Evolutionary conservation across 2,797 vertebrate species (phyloP), one percentile per base, ranked within the genome.

Genomic region (Tympanoctomys barrerae): DNA sequence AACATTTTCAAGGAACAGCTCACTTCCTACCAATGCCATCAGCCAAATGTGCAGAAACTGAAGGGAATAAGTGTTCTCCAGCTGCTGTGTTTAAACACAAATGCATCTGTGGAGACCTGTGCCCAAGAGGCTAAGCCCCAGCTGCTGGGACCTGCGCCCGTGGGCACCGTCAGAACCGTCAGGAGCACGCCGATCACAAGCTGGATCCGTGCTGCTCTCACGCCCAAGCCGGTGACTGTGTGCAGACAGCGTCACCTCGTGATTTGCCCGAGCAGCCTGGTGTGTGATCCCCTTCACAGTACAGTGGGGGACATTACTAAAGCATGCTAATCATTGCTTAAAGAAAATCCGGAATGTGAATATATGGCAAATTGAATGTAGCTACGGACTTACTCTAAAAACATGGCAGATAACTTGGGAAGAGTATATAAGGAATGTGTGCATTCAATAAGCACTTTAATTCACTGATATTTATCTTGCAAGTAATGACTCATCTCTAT

Each of bases 1-100:
- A 81, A 33, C 89, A 73, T 82, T 94, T 71, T 62, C 61, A 62
- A 81, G 81, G 24, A 83, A 77, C 31, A 52, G 42, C 26, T 66
- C 68, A 73, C 62, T 75, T 80, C 66, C 7, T 90, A 31, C 28
- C 62, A 70, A 77, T 80, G 49, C 54, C 93, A 39, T 62, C 84
- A 89, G n/a, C 12, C 33, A 14, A 71, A 59, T 86, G 77, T 61
- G 66, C 24, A 57, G 52, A 96, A 87, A 66, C 5, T 7, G 54
- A 59, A 24, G 18, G 31, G 59, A 78, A 49, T 36, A 66, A 77
- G 68, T 57, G 49, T 85, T 68, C 31, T 4, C 11, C 22, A 84
- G 61, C 49, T 61, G 18, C 21, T 36, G 14, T 18, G 14, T 19
- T 61, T 75, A 61, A 24, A 62, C 2, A 18, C 12, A 31, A 89